A percentile compares a stretch with the other conserved stretches of the same genome.
phyloP scores from a whole-genome alignment of 2,113 vertebrate genomes.

The human (Homo sapiens) region GRCh38 chr1:39820501-39821000 shows the following conservation, averaged over 20 bases:
- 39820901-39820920: not conserved
- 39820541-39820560: not conserved
- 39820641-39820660: not conserved
- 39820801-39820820: not conserved
- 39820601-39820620: not conserved
- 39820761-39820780: not conserved
- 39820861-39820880: not conserved
- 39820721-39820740: not conserved
- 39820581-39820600: not conserved
- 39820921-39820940: not conserved
- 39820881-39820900: not conserved
- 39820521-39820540: not conserved
- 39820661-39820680: too few relatives aligned
- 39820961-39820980: not conserved
- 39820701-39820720: rapidly evolving
- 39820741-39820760: not conserved
- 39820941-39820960: not conserved
- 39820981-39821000: not conserved
- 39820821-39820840: not conserved
- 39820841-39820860: not conserved
- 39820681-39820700: not conserved
- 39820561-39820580: not conserved
- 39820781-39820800: not conserved
- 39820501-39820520: not conserved
- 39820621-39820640: not conserved